Evolutionary conservation across 2,888 invertebrate species (phyloP), one percentile per base, ranked within the genome.

Genomic region (Halocaridina rubra): DNA sequence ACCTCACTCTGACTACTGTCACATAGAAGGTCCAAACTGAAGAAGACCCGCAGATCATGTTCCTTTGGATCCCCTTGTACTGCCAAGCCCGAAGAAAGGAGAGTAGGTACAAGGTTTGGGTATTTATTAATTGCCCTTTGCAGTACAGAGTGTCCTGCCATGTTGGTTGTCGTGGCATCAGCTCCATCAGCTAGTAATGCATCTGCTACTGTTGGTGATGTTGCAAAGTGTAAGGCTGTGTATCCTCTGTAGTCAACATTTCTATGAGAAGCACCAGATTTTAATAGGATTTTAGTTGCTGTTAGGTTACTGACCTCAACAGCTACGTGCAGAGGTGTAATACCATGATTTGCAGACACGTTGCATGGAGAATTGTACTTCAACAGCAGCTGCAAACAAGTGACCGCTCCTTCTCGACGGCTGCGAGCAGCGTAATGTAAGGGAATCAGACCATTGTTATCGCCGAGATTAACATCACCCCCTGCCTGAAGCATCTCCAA

Each of bases 271-370:
- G 75, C 75, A 7, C 75, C 75, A n/a, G 27, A 24, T 24, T 57
- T 27, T 57, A 75, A 29, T 7, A 75, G 27, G 2, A 29, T 29
- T 27, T 30, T 57, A 29, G 30, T 57, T 24, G 75, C 57, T 1
- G 57, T 3, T 13, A 53, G 27, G 29, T 75, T 75, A 29, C 57
- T 57, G 29, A 57, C 53, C 13, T 75, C 75, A 4, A 19, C 75
- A 24, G 75, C 75, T n/a, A 57, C 75, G 27, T 75, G 75, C 16
- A 75, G 75, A 57, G 75, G 75, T 4, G 75, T 57, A n/a, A 27
- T 10, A 2, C 75, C 75, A n/a, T 75, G n/a, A 2, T 46, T 57
- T 27, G 19, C 53, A 29, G 27, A 29, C 1, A 29, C 53, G n/a
- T 75, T 27, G 5, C 24, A 46, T 24, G 57, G 46, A 16, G 75